Percentiles rank a stretch among this genome's conserved stretches.
Evolutionary conservation across 2,888 invertebrate species (phyloP).

Genomic region (Drepana falcataria): DNA sequence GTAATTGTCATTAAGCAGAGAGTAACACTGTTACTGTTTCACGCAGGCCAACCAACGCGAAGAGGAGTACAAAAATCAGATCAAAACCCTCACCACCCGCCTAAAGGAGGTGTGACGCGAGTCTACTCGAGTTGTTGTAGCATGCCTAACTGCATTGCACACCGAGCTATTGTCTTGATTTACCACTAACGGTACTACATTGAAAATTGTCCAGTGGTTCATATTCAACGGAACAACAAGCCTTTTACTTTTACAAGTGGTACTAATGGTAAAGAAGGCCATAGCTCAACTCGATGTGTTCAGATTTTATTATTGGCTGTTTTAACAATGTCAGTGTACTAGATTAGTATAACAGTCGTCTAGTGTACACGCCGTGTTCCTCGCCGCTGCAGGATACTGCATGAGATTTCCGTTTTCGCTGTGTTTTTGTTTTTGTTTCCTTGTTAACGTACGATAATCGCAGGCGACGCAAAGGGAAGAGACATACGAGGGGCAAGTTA

Average conservation of each 20-base stretch:
- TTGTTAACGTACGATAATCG: constrained; percentile 69
- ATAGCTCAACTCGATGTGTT: constrained; percentile 46
- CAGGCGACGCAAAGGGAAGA: constrained; percentile 98
- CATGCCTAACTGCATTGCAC: constrained; percentile 71
- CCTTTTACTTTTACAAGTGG: neutral
- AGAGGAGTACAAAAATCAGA: constrained; percentile 99
- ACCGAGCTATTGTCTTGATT: constrained; percentile 42
- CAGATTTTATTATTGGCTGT: constrained; percentile 46
- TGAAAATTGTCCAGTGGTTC: neutral
- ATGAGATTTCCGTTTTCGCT: constrained; percentile 62
- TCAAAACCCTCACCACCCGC: constrained; percentile 98
- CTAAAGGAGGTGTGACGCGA: constrained; percentile 96
- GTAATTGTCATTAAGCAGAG: constrained; percentile 6
- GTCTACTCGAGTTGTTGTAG: constrained; percentile 46
- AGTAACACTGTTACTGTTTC: constrained; percentile 51
- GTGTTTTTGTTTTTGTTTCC: constrained; percentile 50
- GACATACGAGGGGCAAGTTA: constrained; percentile 93
- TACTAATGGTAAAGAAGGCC: constrained; percentile 41
- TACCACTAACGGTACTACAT: constrained; percentile 18
- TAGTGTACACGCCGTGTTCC: constrained; percentile 43
- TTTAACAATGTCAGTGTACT: constrained; percentile 32
- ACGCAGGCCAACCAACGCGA: constrained; percentile 98
- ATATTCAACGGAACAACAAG: neutral
- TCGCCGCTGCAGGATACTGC: constrained; percentile 42
- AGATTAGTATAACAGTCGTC: constrained; percentile 17